Evolutionary conservation across 2,113 vertebrate species (phyloP).

Genomic region (human (Homo sapiens)): GRCh38 chr14:67184501-67185000

Average conservation of each 20-base stretch:
- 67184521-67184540: background rate
- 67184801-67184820: background rate
- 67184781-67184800: background rate
- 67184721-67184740: background rate
- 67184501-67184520: background rate
- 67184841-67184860: background rate
- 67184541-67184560: background rate
- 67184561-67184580: conserved; percentile 9
- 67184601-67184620: background rate
- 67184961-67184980: background rate
- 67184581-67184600: background rate
- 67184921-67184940: background rate
- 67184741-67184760: background rate
- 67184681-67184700: background rate
- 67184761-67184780: background rate
- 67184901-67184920: background rate
- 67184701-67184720: background rate
- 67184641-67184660: background rate
- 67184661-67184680: background rate
- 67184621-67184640: background rate
- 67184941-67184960: background rate
- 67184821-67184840: background rate
- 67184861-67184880: background rate
- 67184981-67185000: conserved; percentile 3
- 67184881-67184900: background rate